Evolutionary conservation across 2,888 invertebrate species (phyloP).

Genomic region (Drosophila eohydei): DNA sequence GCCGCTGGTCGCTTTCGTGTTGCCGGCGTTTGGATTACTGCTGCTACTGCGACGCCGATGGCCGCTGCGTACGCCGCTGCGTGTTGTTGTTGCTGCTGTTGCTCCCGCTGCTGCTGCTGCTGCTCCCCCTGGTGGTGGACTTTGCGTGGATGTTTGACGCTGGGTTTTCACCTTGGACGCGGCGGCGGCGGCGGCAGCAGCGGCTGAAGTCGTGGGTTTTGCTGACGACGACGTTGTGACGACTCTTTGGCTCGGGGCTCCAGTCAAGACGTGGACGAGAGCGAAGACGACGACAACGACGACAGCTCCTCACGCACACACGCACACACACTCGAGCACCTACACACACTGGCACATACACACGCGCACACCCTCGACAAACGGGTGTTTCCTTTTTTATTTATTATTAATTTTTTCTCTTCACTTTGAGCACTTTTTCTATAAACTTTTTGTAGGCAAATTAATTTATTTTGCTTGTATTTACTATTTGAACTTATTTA

Average conservation of each 20-base stretch:
- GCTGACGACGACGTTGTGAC: constrained; percentile 77
- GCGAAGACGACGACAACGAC: neutral
- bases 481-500: constrained; percentile 13
- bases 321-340: constrained; percentile 36
- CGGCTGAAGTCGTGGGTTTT: constrained; percentile 77
- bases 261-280: constrained; percentile 9
- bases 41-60: constrained; percentile 80
- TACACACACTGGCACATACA: constrained; percentile 32
- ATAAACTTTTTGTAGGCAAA: constrained; percentile 20
- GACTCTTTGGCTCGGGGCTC: constrained; percentile 47
- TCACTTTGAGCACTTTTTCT: constrained; percentile 51
- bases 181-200: constrained; percentile 71
- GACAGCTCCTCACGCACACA: constrained; percentile 16
- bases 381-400: constrained; percentile 26
- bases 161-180: constrained; percentile 40
- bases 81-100: constrained; percentile 51
- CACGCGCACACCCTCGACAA: constrained; percentile 21
- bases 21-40: constrained; percentile 79
- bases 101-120: constrained; percentile 19
- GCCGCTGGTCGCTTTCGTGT: constrained; percentile 79
- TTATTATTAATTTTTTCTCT: constrained; percentile 9
- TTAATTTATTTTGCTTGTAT: constrained; percentile 11
- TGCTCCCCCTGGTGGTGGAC: constrained; percentile 57
- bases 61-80: constrained; percentile 70
- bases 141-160: constrained; percentile 60